Evolutionary conservation across 2,113 vertebrate species (phyloP).

Genomic region (Puffinus mauretanicus): DNA sequence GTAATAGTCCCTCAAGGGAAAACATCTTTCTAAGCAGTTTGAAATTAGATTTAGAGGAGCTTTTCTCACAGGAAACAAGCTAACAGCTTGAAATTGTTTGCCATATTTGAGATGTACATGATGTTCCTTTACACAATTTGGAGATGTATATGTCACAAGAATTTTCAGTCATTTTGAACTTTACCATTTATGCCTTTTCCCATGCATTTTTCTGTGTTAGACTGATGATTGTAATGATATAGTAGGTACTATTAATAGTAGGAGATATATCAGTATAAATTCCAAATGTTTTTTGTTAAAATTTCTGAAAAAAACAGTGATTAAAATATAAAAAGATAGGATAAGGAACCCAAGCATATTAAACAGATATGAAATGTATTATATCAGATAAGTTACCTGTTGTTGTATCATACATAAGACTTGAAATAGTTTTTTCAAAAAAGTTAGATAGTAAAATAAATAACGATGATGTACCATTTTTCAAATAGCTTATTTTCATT

Average conservation of each 20-base stretch:
- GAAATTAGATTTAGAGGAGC: background rate
- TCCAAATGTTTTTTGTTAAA: background rate
- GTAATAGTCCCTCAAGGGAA: background rate
- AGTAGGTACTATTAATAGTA: background rate
- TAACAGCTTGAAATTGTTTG: background rate
- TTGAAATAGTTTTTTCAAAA: background rate
- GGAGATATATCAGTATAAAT: background rate
- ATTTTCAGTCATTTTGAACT: background rate
- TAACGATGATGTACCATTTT: background rate
- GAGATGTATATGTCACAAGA: background rate
- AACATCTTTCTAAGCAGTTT: background rate
- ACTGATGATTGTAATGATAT: background rate
- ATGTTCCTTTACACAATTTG: background rate
- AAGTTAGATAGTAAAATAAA: background rate
- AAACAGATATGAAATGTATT: background rate
- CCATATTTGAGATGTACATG: background rate
- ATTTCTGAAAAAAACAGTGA: background rate
- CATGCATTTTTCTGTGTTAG: background rate
- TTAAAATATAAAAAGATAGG: background rate
- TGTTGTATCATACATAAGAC: background rate
- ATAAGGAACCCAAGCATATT: background rate
- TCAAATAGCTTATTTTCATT: background rate
- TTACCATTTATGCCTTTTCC: background rate
- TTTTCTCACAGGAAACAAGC: constrained; percentile 50
- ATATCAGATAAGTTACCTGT: background rate